Conservation (phyloP, 1,140 invertebrate species). For the Littorina saxatilis region DNA sequence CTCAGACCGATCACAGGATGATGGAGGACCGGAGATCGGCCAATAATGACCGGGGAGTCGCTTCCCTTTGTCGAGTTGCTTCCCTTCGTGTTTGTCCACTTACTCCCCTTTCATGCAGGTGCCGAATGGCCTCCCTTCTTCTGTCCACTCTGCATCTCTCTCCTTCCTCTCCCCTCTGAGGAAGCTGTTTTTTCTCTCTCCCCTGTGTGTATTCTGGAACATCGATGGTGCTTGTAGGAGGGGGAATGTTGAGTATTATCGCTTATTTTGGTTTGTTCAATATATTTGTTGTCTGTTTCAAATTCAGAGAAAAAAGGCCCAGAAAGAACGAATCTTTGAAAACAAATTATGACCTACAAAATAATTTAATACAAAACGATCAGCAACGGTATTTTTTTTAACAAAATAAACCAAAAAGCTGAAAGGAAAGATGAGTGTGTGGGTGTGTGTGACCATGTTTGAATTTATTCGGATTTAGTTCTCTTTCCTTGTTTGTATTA, state of each 20-base stretch:
- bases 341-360: too few species aligned
- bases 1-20: slow-evolving; percentile 4
- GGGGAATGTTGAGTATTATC: neutral
- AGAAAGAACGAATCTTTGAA: neutral
- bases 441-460: too few species aligned
- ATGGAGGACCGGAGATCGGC: slow-evolving; percentile 18
- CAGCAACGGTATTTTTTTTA: too few species aligned
- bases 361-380: too few species aligned
- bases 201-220: neutral
- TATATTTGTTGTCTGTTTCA: neutral
- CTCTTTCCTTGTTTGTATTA: too few species aligned
- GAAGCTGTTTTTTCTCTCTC: too few species aligned
- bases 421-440: too few species aligned
- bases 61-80: slow-evolving; percentile 29
- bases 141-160: neutral
- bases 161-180: neutral
- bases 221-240: neutral
- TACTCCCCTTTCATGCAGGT: slow-evolving; percentile 31
- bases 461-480: too few species aligned
- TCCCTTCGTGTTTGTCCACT: slow-evolving; percentile 28
- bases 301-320: neutral
- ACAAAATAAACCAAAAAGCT: too few species aligned
- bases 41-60: slow-evolving; percentile 25
- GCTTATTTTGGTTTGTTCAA: neutral
- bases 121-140: neutral